Evolutionary conservation across 2,888 invertebrate species (phyloP).

Genomic region (Listrodromus nycthemerus): DNA sequence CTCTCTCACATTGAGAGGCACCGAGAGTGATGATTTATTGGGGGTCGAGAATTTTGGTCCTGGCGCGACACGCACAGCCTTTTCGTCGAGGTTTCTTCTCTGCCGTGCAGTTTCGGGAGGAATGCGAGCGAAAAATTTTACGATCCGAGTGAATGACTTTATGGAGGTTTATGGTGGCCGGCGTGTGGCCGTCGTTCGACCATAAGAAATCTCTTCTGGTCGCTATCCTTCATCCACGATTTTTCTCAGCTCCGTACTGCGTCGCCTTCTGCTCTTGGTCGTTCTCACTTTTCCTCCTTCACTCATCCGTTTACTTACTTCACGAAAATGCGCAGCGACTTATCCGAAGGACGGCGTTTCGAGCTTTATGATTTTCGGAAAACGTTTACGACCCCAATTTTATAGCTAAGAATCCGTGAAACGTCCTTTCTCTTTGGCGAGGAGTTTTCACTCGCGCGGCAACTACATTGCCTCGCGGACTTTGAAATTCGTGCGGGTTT

Average conservation of each 20-base stretch:
- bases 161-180: constrained; percentile 81
- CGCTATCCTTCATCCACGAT: constrained; percentile 34
- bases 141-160: constrained; percentile 77
- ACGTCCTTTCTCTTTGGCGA: constrained; percentile 70
- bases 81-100: neutral
- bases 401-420: constrained; percentile 76
- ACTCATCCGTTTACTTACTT: neutral
- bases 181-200: constrained; percentile 81
- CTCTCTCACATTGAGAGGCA: constrained; percentile 13
- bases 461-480: neutral
- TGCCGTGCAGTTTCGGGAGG: constrained; percentile 17
- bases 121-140: constrained; percentile 77
- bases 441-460: constrained; percentile 33
- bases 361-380: constrained; percentile 70
- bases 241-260: constrained; percentile 41
- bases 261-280: constrained; percentile 44
- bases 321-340: constrained; percentile 14
- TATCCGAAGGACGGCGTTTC: constrained; percentile 67
- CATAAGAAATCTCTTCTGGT: constrained; percentile 74
- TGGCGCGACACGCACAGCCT: constrained; percentile 5
- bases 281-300: constrained; percentile 6
- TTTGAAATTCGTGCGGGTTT: neutral
- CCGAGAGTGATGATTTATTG: constrained; percentile 61
- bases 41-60: constrained; percentile 43
- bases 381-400: constrained; percentile 73